Percentiles rank a stretch among this genome's conserved stretches.
phyloP scores from a whole-genome alignment of 2,113 vertebrate genomes.

The Herpetotheres cachinnans region DNA sequence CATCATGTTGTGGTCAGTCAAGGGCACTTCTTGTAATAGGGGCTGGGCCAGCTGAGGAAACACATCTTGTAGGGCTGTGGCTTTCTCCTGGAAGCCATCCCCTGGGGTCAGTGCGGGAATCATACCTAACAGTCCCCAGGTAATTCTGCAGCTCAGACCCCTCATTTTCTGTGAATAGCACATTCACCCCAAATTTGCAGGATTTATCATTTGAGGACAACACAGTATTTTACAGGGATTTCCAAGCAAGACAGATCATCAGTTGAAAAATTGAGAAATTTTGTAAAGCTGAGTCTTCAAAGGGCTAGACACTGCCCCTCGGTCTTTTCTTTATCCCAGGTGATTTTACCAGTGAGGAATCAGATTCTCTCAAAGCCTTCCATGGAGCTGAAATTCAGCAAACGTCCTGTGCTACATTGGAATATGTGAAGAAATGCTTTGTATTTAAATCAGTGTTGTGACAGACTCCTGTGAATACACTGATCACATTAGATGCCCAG shows the following conservation, averaged over 20 bases:
- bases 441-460: neutral
- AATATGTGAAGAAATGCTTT: neutral
- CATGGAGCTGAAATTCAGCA: neutral
- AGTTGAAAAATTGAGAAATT: neutral
- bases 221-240: neutral
- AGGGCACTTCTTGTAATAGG: neutral
- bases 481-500: neutral
- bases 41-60: neutral
- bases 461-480: neutral
- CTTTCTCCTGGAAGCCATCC: neutral
- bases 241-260: neutral
- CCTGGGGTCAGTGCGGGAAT: neutral
- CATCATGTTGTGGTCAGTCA: neutral
- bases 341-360: neutral
- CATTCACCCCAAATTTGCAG: neutral
- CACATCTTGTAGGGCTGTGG: rapidly evolving
- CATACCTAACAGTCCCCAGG: neutral
- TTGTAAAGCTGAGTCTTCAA: neutral
- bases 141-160: neutral
- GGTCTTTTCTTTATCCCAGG: neutral
- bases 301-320: neutral
- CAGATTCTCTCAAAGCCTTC: neutral
- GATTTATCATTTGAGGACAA: neutral
- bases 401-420: neutral
- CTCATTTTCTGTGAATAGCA: neutral